phyloP scores from a whole-genome alignment of 2,888 invertebrate species.

The Lypha dubia region DNA sequence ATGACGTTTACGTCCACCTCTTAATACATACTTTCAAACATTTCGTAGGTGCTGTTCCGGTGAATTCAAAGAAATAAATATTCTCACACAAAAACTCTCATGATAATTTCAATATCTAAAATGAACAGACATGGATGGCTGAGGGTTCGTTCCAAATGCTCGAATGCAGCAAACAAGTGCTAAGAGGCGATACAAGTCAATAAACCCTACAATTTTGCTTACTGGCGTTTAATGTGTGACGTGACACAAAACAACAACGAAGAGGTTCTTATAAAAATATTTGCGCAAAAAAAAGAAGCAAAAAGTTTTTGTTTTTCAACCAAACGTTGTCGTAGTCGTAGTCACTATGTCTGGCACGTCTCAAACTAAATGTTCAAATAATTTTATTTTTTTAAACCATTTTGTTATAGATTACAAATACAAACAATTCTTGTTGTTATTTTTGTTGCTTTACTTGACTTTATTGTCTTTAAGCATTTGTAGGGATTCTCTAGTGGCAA shows the following conservation, averaged over 20 bases:
- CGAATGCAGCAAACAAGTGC: conserved; percentile 41
- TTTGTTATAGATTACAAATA: conserved; percentile 51
- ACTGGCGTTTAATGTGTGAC: conserved; percentile 22
- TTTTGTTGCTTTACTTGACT: background rate
- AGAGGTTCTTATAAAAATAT: conserved; percentile 45
- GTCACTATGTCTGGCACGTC: conserved; percentile 69
- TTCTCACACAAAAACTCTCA: conserved; percentile 14
- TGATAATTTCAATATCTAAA: conserved; percentile 22
- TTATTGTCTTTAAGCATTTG: conserved; percentile 4
- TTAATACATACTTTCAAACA: background rate
- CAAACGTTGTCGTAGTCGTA: conserved; percentile 37
- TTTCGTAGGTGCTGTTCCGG: conserved; percentile 54
- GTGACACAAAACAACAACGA: background rate
- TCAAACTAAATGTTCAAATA: conserved; percentile 47
- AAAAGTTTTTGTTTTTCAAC: conserved; percentile 22
- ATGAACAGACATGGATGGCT: conserved; percentile 30
- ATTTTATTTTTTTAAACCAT: conserved; percentile 54
- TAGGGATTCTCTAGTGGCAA: conserved; percentile 40
- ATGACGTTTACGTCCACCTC: background rate
- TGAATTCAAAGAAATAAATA: conserved; percentile 38
- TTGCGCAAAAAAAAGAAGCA: conserved; percentile 7
- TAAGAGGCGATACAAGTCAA: conserved; percentile 61
- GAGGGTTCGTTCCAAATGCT: conserved; percentile 19
- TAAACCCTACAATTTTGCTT: conserved; percentile 64
- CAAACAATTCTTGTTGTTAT: no score